Base-by-base conservation (phyloP, 1,140 invertebrate species). In the Lutraria rhynchaena region DNA sequence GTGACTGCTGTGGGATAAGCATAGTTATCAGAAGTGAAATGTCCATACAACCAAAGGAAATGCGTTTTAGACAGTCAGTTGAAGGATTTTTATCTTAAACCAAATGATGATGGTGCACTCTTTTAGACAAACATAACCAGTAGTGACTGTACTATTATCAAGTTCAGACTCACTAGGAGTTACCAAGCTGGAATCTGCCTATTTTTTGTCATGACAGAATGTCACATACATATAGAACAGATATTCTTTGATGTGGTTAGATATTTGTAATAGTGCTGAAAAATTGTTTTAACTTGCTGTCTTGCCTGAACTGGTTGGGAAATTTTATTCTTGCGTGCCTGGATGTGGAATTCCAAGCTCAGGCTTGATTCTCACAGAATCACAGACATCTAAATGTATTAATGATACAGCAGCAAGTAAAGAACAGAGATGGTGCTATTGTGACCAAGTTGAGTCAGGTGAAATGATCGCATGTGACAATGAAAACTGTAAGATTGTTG, bases 371-470 rank as follows among this genome's bases (percentile, higher is more conserved):
- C 11, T 22, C 35, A 35, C 0, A 58, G 15, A 75, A 11, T n/a
- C 49, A 24, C 46, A 71, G 33, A 13, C 31, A 55, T 13, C 5
- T 53, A 15, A 17, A 49, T 17, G 13, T 71, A 33, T 19, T 17
- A 71, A 71, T 41, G n/a, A 13, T 53, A 44, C 0, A 37, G 19
- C 15, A 37, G 33, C 24, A 19, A 19, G 4, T 41, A 24, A n/a
- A 15, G 75, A 77, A 67, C 11, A 67, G 55, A 65, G 15, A 19
- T 75, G 73, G 35, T 75, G 75, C 35, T 67, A 55, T 33, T 77
- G 58, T 67, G 61, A 77, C 35, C 75, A 77, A 35, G 75, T 77
- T n/a, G 75, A 77, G 55, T 77, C 31, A 27, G 61, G 75, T 11
- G 24, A 77, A 37, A 77, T 77, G 46, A 27, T 77, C 3, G n/a